Conservation (phyloP, 2,888 invertebrate species). For the Volucella bombylans region DNA sequence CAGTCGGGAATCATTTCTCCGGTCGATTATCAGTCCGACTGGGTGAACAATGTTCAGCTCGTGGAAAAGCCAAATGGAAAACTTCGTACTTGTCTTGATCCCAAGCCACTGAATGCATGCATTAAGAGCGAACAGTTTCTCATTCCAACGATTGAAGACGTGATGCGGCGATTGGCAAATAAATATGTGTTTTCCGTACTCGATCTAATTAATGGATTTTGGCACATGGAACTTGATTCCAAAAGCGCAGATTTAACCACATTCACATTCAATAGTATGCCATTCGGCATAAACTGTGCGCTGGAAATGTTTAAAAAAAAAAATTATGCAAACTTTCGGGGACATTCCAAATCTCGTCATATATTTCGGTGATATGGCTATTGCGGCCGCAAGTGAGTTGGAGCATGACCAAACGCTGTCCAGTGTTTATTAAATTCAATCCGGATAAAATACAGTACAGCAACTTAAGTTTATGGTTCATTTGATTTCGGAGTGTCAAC, state of each 20-base stretch:
- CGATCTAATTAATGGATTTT: no score
- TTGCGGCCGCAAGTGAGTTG: neutral
- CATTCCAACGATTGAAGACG: no score
- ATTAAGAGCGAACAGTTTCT: no score
- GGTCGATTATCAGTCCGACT: no score
- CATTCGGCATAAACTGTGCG: conserved; percentile 77
- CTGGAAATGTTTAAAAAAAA: conserved; percentile 77
- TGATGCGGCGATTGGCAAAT: no score
- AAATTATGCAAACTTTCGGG: conserved; percentile 75
- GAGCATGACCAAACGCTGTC: conserved; percentile 60
- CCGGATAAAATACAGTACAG: conserved; percentile 74
- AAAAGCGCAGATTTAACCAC: no score
- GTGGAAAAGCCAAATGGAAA: neutral
- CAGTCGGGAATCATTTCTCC: no score
- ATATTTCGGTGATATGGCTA: no score
- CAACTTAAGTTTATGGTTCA: conserved; percentile 75
- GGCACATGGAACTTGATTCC: no score
- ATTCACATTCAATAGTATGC: conserved; percentile 72
- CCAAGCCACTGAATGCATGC: no score
- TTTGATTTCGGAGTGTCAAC: conserved; percentile 60
- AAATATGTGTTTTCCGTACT: no score
- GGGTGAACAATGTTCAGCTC: conserved; percentile 71
- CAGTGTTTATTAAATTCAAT: conserved; percentile 74
- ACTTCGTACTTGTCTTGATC: no score
- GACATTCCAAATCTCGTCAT: conserved; percentile 76